Evolutionary conservation across 37 sponge, comb jelly and placozoan genomes (phyloP).

Genomic region (Hormiphora californensis): DNA sequence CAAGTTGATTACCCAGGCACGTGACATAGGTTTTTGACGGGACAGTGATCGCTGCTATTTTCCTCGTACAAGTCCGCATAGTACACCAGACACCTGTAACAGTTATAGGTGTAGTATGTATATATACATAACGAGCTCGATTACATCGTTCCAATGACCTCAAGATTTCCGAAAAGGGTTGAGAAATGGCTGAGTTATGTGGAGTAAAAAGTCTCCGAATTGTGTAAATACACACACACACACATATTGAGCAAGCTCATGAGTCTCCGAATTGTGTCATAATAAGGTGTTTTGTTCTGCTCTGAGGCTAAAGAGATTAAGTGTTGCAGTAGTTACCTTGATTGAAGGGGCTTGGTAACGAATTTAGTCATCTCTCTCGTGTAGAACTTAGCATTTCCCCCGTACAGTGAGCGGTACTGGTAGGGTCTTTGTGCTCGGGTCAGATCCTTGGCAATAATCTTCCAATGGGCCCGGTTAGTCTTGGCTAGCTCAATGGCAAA

Average conservation of each 20-base stretch:
- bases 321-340: neutral
- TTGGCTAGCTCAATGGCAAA: slow-evolving; percentile 40
- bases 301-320: too few species aligned
- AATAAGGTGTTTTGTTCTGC: too few species aligned
- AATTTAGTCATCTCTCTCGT: slow-evolving; percentile 19
- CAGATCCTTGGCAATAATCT: slow-evolving; percentile 1
- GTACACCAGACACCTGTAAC: slow-evolving; percentile 37
- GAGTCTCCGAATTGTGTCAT: too few species aligned
- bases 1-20: neutral
- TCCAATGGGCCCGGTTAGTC: slow-evolving; percentile 43
- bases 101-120: too few species aligned
- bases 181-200: too few species aligned
- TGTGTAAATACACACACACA: too few species aligned
- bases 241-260: too few species aligned
- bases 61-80: slow-evolving; percentile 46
- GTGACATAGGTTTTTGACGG: slow-evolving; percentile 7
- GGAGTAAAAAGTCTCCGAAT: too few species aligned
- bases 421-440: neutral
- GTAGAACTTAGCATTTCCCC: slow-evolving; percentile 18
- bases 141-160: too few species aligned
- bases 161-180: too few species aligned
- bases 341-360: slow-evolving; percentile 21
- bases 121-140: too few species aligned
- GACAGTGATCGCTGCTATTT: slow-evolving; percentile 33
- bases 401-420: neutral